Base-by-base conservation (phyloP, 2,113 vertebrate genomes). In the Heteronetta atricapilla region DNA sequence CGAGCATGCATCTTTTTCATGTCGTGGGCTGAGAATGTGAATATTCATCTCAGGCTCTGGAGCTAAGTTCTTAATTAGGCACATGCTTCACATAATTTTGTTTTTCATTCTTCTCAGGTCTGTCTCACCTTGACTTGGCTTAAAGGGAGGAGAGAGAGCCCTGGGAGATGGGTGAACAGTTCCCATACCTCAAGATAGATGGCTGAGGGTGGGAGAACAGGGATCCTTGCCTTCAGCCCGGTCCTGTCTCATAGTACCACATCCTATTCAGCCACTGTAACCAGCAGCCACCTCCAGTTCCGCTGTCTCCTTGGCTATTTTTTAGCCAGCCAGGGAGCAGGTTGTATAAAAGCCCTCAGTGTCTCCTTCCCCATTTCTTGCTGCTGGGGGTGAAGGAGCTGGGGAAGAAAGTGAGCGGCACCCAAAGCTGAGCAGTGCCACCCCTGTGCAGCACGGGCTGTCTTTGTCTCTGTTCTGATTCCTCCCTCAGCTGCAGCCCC, bases 71-170 rank as follows among this genome's bases (percentile, higher is more conserved):
- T 84, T 93, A 64, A 59, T 90, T 86, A 86, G 13, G 33, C 48
- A 60, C 55, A n/a, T 42, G 34, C 29, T 75, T 86, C 77, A 60
- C 33, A 2, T 84, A 22, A 34, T 92, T 86, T 63, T 67, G 4
- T 84, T 82, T 42, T 84, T 82, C 20, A 59, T 89, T 95, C n/a
- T 94, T 85, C 64, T 95, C 42, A 25, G 34, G 22, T 85, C 67
- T 82, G 17, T 91, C 42, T 96, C 48, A 74, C 42, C 58, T 80
- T 8, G 3, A 46, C 36, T 70, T 78, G 9, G 40, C 42, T 91
- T n/a, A 31, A 46, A 60, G 16, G 10, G 7, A 7, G 80, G 26
- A 77, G 31, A 40, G 17, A 80, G 62, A 68, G 26, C 67, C 22
- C 56, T 87, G 52, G 36, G 46, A 92, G n/a, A 19, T 55, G 31